Evolutionary conservation across 2,797 vertebrate species (phyloP).

Genomic region (Allobates femoralis): DNA sequence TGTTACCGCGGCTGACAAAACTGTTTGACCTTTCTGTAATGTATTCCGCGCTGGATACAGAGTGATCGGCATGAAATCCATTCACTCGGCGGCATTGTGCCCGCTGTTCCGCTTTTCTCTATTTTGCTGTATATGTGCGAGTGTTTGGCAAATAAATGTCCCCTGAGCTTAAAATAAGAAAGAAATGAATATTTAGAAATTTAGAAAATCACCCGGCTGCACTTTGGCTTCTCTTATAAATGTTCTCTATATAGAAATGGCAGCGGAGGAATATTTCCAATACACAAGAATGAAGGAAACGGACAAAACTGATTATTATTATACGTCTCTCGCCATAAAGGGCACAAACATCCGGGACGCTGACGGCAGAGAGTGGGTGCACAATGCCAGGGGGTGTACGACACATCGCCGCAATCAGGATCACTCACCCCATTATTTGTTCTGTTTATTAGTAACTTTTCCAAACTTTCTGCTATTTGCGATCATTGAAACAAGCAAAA

Average conservation of each 20-base stretch:
- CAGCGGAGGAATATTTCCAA: neutral
- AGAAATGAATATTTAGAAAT: neutral
- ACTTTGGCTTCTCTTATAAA: slow-evolving; percentile 4
- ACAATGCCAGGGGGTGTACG: neutral
- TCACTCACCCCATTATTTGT: too few relatives aligned
- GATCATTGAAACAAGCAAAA: too few relatives aligned
- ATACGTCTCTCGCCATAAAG: neutral
- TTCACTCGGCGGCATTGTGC: neutral
- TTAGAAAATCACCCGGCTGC: neutral
- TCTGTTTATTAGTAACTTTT: too few relatives aligned
- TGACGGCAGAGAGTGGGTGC: neutral
- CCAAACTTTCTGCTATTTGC: too few relatives aligned
- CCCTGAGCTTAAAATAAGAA: neutral
- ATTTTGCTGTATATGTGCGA: neutral
- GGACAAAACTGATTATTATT: neutral
- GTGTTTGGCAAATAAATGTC: neutral
- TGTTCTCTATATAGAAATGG: slow-evolving; percentile 17
- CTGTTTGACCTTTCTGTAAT: neutral
- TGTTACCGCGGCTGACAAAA: neutral
- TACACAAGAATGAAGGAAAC: neutral
- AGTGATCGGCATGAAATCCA: slow-evolving; percentile 2
- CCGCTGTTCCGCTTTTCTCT: neutral
- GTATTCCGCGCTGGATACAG: slow-evolving; percentile 1
- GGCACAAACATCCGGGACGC: neutral
- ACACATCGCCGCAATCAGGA: too few relatives aligned